Percentiles rank a stretch among this genome's conserved stretches.
These are phyloP conservation scores for Drosophila grimshawi DNA, from an alignment of 1,140 invertebrate species.

Conservation along the genomic window DNA sequence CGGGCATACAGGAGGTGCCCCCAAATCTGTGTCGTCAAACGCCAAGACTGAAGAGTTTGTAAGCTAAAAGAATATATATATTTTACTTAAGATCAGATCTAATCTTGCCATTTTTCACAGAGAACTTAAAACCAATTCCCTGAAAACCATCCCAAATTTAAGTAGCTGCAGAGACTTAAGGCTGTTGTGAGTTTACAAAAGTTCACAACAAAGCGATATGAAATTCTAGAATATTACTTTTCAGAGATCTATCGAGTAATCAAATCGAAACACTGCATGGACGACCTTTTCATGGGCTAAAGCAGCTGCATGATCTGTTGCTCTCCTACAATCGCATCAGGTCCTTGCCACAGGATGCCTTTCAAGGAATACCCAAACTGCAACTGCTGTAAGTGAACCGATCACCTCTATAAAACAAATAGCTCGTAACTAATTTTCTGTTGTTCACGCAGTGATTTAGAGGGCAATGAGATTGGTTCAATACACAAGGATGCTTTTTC, in stretches of 20 bases:
- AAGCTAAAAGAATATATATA: slow-evolving; percentile 85
- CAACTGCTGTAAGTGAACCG: slow-evolving; percentile 93
- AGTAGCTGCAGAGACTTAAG: slow-evolving; percentile 90
- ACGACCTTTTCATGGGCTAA: slow-evolving; percentile 89
- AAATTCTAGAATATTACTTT: background rate
- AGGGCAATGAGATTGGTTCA: slow-evolving; percentile 92
- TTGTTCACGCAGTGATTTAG: slow-evolving; percentile 89
- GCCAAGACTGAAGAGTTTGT: slow-evolving; percentile 94
- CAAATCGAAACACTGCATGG: slow-evolving; percentile 89
- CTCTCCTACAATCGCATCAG: slow-evolving; percentile 93
- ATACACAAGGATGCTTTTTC: slow-evolving; percentile 95
- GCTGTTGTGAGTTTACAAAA: slow-evolving; percentile 92
- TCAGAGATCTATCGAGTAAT: slow-evolving; percentile 95
- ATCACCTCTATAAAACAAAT: background rate
- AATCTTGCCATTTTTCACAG: slow-evolving; percentile 85
- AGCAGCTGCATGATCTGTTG: slow-evolving; percentile 92
- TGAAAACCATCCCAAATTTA: slow-evolving; percentile 90
- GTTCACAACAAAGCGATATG: slow-evolving; percentile 37
- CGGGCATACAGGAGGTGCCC: slow-evolving; percentile 90
- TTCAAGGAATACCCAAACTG: slow-evolving; percentile 91
- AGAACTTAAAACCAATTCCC: slow-evolving; percentile 92
- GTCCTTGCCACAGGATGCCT: slow-evolving; percentile 90
- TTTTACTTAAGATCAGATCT: background rate
- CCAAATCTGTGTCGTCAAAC: slow-evolving; percentile 90
- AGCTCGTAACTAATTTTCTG: background rate